Evolutionary conservation across 2,888 invertebrate genomes (phyloP), one percentile per base, ranked within the genome.

Genomic region (Hedya salicella): DNA sequence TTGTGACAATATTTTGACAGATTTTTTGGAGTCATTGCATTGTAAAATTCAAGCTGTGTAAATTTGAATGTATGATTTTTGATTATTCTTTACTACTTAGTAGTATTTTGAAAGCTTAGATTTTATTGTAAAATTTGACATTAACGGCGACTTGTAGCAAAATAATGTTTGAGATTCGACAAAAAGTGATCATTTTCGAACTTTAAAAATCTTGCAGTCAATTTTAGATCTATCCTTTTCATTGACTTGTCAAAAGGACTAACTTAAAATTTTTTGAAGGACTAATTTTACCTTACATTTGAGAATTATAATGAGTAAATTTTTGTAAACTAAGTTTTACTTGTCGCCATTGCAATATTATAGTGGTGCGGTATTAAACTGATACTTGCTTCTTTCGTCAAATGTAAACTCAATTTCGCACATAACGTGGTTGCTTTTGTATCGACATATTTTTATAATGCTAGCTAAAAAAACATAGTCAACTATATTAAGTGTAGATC

Each of bases 51-150:
- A 57, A 46, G 44, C 19, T 17, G 30, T 1, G 25, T 16, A 21
- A 11, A 57, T 57, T 57, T 17, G 17, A 57, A 46, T 32, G 17
- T 46, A 57, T 46, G 17, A 1, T 44, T 44, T 57, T 57, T 25
- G 11, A 42, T 44, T 44, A 5, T 44, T 57, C 16, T 56, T 42
- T 54, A 54, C 11, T 25, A 6, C 2, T 25, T 25, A 25, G 25
- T 25, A 9, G 3, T 36, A 36, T 36, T 2, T 42, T 16, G 8
- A 44, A 32, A 13, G 30, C 56, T 44, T 46, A 32, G 44, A 46
- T 57, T 57, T 46, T 46, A 17, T 57, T 32, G 0, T 44, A n/a
- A 25, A 44, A 4, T 46, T 3, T 6, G 16, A 30, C 11, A 8
- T n/a, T 25, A n/a, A 32, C 1, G 36, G 9, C 36, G 36, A 36